These are phyloP conservation scores for Acanthurus tractus DNA, from an alignment of 2,797 vertebrate genomes.

Conservation along the genomic window DNA sequence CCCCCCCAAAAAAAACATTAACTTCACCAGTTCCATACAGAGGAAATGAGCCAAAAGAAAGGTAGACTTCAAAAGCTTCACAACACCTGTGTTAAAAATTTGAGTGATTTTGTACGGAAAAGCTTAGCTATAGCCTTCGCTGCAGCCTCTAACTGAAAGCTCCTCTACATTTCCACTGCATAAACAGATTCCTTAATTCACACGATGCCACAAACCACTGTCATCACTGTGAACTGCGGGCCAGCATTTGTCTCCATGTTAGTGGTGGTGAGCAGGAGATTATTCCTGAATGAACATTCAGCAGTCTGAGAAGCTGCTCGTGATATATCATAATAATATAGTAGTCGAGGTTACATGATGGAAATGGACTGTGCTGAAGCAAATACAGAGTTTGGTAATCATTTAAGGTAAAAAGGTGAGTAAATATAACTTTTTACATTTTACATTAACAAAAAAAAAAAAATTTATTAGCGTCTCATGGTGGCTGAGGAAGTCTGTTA, in stretches of 20 bases:
- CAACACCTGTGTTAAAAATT: slow-evolving; percentile 38
- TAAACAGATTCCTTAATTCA: slow-evolving; percentile 73
- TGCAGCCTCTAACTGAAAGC: slow-evolving; percentile 50
- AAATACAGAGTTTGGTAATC: neutral
- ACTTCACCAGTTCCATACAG: slow-evolving; percentile 14
- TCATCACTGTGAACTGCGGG: slow-evolving; percentile 58
- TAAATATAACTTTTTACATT: too few relatives aligned
- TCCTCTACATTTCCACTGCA: slow-evolving; percentile 72
- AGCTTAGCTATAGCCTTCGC: slow-evolving; percentile 13
- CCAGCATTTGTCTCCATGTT: slow-evolving; percentile 54
- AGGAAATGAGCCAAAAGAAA: slow-evolving; percentile 7
- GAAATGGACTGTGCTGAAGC: neutral
- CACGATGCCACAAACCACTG: slow-evolving; percentile 63
- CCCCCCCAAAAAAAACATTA: neutral
- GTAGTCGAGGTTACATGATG: neutral
- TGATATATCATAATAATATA: neutral
- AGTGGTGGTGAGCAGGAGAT: slow-evolving; percentile 42
- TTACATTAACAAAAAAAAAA: slow-evolving; percentile 1
- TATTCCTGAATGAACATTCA: slow-evolving; percentile 38
- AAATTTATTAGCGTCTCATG: slow-evolving; percentile 7
- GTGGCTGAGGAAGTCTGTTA: slow-evolving; percentile 30
- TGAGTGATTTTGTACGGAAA: slow-evolving; percentile 17
- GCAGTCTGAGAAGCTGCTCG: slow-evolving; percentile 21
- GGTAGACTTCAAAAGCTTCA: slow-evolving; percentile 20
- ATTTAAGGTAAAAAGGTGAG: too few relatives aligned